These are phyloP conservation scores for Selenia dentaria DNA, from an alignment of 2,888 invertebrate species.

Conservation along the genomic window DNA sequence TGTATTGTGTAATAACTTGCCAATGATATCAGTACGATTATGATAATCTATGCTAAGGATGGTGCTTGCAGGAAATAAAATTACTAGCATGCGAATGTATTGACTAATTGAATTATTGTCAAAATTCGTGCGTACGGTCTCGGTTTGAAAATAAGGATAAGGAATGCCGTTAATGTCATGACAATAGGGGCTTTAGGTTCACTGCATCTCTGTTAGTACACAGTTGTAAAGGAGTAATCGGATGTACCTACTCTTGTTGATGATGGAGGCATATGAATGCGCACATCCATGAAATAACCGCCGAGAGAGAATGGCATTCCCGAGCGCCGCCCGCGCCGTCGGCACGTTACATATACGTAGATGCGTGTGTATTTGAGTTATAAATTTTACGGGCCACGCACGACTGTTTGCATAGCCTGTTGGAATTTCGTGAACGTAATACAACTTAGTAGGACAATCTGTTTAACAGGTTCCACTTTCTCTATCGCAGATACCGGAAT, in stretches of 20 bases:
- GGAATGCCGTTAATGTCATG: too few species aligned
- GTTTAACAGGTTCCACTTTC: constrained; percentile 19
- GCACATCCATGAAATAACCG: constrained; percentile 54
- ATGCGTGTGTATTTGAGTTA: constrained; percentile 60
- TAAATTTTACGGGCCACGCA: constrained; percentile 67
- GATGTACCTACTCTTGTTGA: too few species aligned
- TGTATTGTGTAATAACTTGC: constrained; percentile 17
- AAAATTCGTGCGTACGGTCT: too few species aligned
- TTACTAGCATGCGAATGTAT: constrained; percentile 1
- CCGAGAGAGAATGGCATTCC: too few species aligned
- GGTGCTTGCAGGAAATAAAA: constrained; percentile 13
- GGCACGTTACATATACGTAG: constrained; percentile 40
- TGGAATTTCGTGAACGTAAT: constrained; percentile 59
- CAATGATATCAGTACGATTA: constrained; percentile 34
- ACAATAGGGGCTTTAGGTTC: too few species aligned
- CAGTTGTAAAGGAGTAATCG: too few species aligned
- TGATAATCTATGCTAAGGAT: constrained; percentile 35
- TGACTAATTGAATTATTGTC: background rate
- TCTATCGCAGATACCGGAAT: constrained; percentile 6
- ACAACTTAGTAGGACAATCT: constrained; percentile 23
- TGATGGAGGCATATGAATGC: constrained; percentile 32
- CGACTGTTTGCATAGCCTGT: constrained; percentile 66
- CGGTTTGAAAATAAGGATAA: too few species aligned
- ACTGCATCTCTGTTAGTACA: too few species aligned
- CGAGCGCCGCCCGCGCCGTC: constrained; percentile 67